Conservation (phyloP, 2,797 vertebrate species). For the Sarcoramphus papa region DNA sequence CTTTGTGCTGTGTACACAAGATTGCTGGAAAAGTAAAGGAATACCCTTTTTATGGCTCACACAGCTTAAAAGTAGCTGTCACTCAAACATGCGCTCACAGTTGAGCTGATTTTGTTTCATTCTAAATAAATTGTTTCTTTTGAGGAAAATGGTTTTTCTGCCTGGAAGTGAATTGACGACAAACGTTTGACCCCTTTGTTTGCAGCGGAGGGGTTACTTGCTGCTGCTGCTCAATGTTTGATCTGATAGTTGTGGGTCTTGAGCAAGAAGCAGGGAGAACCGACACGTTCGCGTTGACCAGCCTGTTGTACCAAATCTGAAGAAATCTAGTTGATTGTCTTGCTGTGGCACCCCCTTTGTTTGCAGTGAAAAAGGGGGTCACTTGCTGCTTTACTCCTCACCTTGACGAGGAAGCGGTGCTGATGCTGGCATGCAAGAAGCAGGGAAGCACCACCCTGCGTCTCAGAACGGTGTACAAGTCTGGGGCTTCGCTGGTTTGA, state of each 20-base stretch:
- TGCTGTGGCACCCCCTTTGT: conserved; percentile 61
- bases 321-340: conserved; percentile 71
- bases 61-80: conserved; percentile 93
- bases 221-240: conserved; percentile 67
- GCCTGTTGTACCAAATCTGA: conserved; percentile 78
- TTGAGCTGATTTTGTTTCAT: conserved; percentile 95
- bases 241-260: conserved; percentile 66
- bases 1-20: conserved; percentile 97
- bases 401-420: conserved; percentile 72
- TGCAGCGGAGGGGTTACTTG: conserved; percentile 71
- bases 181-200: conserved; percentile 75
- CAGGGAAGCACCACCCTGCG: conserved; percentile 70
- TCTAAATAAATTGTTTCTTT: conserved; percentile 99
- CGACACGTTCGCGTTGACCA: conserved; percentile 77
- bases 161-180: conserved; percentile 97
- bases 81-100: conserved; percentile 89
- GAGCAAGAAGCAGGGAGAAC: conserved; percentile 76
- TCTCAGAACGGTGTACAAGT: conserved; percentile 69
- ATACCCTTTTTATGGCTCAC: conserved; percentile 86
- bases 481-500: conserved; percentile 76
- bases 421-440: conserved; percentile 74
- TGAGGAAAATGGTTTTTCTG: conserved; percentile 93
- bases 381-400: conserved; percentile 73
- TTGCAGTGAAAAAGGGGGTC: conserved; percentile 70
- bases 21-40: conserved; percentile 95